Conservation (phyloP, 2,797 vertebrate species). For the Hippocampus kuda region DNA sequence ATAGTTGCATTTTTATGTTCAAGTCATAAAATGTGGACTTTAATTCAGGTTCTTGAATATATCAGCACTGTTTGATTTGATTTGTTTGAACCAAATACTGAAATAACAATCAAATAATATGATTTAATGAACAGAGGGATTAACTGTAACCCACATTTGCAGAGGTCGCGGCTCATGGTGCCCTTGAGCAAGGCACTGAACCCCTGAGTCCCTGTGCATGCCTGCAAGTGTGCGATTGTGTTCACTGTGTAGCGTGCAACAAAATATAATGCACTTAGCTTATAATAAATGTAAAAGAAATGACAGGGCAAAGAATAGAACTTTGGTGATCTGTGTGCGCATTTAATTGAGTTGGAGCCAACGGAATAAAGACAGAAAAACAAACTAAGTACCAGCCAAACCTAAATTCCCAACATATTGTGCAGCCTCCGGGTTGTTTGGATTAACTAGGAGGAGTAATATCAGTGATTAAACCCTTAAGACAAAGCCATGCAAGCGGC, state of each 20-base stretch:
- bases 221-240: neutral
- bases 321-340: neutral
- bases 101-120: no score
- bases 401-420: neutral
- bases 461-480: neutral
- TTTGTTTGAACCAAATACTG: no score
- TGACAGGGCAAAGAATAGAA: neutral
- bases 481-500: slow-evolving; percentile 4
- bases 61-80: no score
- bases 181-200: neutral
- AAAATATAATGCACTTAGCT: neutral
- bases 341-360: neutral
- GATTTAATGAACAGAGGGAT: no score
- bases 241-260: neutral
- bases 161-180: neutral
- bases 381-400: slow-evolving; percentile 4
- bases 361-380: neutral
- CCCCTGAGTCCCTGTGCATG: neutral
- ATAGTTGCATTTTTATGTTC: no score
- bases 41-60: no score
- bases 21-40: no score
- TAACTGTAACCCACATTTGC: no score
- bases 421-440: neutral
- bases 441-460: neutral
- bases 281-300: neutral